Base-by-base conservation (phyloP, 2,113 vertebrate genomes). In the Sinocyclocheilus anophthalmus region DNA sequence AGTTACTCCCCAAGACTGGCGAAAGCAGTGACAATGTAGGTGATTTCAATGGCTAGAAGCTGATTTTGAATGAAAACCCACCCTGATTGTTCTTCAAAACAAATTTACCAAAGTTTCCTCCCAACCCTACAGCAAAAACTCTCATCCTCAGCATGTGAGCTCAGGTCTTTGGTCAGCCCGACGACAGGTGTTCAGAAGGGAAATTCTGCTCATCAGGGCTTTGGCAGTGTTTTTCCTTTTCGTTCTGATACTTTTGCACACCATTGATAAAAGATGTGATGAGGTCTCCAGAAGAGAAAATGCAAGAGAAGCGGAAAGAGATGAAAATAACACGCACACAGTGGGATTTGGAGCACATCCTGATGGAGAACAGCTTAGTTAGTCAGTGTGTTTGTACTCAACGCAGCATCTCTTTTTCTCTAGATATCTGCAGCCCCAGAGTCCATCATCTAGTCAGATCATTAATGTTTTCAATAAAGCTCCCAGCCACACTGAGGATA, bases 221-320 rank as follows among this genome's bases (percentile, higher is more conserved):
- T 81, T 81, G 78, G 26, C 85, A 75, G 69, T 86, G 77, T 86
- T 84, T 84, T 87, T 73, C 91, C 30, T 42, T 18, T 48, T 80
- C 22, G 33, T 80, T 69, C 37, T 59, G 76, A 81, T 80, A 50
- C 76, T 80, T 85, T 80, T 80, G 85, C 85, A 81, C 50, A 79
- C 67, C 67, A 61, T 81, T 73, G 50, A 81, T 86, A 73, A 80
- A 86, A 72, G 77, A 86, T 86, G 77, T 86, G 85, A 86, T 86
- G 85, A 86, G 85, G 9, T 86, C 53, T 61, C 24, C 50, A 81
- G 78, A 86, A 81, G 65, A 59, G 76, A 80, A 85, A 85, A 70
- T 85, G 84, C 84, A 85, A 80, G 84, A 85, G 37, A 80, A n/a
- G 84, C 76, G 33, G 48, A 85, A 85, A 42, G 20, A 59, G 76